A percentile compares a stretch with the other conserved stretches of the same genome.
phyloP scores from a whole-genome alignment of 2,797 vertebrate genomes.

The Liparis tanakae region DNA sequence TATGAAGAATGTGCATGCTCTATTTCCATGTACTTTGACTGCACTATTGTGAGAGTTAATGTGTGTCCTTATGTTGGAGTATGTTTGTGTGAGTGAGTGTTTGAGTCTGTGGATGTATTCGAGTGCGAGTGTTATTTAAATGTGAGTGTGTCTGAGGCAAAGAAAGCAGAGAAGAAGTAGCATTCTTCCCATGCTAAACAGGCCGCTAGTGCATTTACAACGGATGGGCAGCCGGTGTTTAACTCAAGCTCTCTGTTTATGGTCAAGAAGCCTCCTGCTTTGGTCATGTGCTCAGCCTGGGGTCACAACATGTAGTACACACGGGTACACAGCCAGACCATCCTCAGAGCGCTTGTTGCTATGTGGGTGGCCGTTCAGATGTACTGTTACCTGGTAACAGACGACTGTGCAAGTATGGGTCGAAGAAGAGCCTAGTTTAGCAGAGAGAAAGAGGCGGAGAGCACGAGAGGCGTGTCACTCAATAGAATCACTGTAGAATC shows the following conservation, averaged over 20 bases:
- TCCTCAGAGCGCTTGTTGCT: conserved; percentile 67
- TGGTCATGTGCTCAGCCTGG: conserved; percentile 17
- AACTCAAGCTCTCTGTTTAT: conserved; percentile 13
- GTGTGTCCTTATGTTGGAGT: conserved; percentile 21
- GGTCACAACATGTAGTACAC: conserved; percentile 24
- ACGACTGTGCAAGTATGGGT: conserved; percentile 64
- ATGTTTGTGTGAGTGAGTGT: conserved; percentile 11
- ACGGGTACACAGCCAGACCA: conserved; percentile 50
- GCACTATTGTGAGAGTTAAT: conserved; percentile 31
- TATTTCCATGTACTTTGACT: conserved; percentile 32
- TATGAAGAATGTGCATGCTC: conserved; percentile 9
- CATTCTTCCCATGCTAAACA: conserved; percentile 12
- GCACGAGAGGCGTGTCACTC: conserved; percentile 41
- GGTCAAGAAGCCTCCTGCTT: conserved; percentile 18
- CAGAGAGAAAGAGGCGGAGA: conserved; percentile 29
- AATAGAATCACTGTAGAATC: conserved; percentile 29
- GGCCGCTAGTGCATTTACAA: conserved; percentile 1
- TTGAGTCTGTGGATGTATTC: conserved; percentile 8
- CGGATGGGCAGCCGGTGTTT: conserved; percentile 11
- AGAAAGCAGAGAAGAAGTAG: conserved; percentile 19
- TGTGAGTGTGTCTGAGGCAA: conserved; percentile 17
- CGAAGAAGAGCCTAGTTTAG: conserved; percentile 55
- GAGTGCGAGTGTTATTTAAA: conserved; percentile 6
- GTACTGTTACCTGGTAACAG: conserved; percentile 79
- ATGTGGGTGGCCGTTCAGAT: conserved; percentile 71